Evolutionary conservation across 2,888 invertebrate species (phyloP).

Genomic region (Adelognathus sp.): DNA sequence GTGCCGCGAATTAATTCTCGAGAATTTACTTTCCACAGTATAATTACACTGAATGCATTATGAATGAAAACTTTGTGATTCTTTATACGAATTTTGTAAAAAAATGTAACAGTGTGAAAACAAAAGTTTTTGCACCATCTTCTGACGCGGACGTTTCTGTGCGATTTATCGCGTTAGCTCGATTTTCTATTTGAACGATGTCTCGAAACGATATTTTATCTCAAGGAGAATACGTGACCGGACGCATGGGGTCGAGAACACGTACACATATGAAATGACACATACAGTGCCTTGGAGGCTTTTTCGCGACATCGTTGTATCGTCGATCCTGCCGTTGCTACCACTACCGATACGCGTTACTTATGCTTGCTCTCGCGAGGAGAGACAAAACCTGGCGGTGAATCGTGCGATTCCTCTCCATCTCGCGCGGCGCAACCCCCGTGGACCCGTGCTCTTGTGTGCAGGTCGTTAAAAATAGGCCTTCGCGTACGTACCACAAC

Average conservation of each 20-base stretch:
- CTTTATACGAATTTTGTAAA: no score
- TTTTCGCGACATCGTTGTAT: background rate
- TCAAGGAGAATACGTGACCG: conserved; percentile 37
- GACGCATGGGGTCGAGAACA: conserved; percentile 22
- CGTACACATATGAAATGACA: background rate
- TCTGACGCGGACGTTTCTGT: background rate
- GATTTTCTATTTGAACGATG: conserved; percentile 29
- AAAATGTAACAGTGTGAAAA: no score
- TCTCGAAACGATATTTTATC: conserved; percentile 25
- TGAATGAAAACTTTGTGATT: no score
- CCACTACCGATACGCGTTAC: background rate
- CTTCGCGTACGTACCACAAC: conserved; percentile 33
- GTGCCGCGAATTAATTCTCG: no score
- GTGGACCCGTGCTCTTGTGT: conserved; percentile 34
- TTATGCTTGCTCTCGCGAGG: background rate
- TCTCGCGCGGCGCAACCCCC: conserved; percentile 33
- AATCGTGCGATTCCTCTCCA: conserved; percentile 19
- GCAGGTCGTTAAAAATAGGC: conserved; percentile 65
- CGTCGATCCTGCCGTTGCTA: background rate
- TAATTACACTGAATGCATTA: no score
- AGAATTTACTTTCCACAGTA: no score
- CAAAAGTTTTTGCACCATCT: conserved; percentile 35
- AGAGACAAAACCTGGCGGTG: conserved; percentile 9
- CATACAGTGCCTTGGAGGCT: no score
- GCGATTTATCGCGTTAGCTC: conserved; percentile 32